Evolutionary conservation across 2,888 invertebrate genomes (phyloP), one percentile per base, ranked within the genome.

Genomic region (Patella depressa): DNA sequence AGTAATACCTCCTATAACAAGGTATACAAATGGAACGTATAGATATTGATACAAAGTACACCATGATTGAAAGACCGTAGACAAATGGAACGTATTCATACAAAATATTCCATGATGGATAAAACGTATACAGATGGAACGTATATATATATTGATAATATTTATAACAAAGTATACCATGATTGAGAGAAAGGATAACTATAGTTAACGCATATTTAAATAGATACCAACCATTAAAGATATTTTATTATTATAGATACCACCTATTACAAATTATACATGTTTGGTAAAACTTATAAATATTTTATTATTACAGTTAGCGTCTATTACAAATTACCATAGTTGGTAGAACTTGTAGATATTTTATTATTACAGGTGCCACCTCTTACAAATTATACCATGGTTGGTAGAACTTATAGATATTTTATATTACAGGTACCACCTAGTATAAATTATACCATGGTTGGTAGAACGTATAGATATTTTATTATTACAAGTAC

Each of bases 381-480:
- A 17, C 24, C 53, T 14, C 53, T 72, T 3, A 72, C 53, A n/a
- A 72, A 72, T 55, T 72, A 72, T 55, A 53, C 72, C 15, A 72
- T 72, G 54, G 19, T 53, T 15, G 72, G 53, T 17, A 53, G 72
- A 24, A 72, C 72, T 19, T 72, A 72, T 19, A 24, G 34, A 34
- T 34, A 34, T 72, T 15, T 53, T 53, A 12, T n/a, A 24, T 2
- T 7, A 19, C 45, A 73, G 73, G 55, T 73, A 29, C 73, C 73
- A 9, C 15, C 53, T 17, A 72, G 45, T 3, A 72, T 34, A 34
- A 14, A 74, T 53, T 74, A 74, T 69, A 17, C 74, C 15, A 74
- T 74, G 74, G 53, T 69, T 45, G 74, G 65, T 24, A 59, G 74
- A 53, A 74, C 74, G n/a, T 74, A 74, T 17, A 59, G 74, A 19